Percentiles rank a stretch among this genome's conserved stretches.
Evolutionary conservation across 2,888 invertebrate genomes (phyloP).

Genomic region (Lycocerus yunnanus): DNA sequence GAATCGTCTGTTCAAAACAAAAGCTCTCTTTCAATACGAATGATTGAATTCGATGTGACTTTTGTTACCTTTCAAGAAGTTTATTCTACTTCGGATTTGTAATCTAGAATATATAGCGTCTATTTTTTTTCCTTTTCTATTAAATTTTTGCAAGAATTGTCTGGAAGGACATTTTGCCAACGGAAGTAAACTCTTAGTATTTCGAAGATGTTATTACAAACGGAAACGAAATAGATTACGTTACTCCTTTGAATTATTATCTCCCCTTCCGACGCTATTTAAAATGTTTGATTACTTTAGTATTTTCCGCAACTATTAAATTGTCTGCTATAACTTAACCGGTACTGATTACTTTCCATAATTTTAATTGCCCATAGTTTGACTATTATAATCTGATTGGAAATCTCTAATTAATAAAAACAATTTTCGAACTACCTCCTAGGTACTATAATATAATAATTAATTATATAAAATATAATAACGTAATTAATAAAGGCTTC

Average conservation of each 20-base stretch:
- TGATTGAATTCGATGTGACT: conserved; percentile 37
- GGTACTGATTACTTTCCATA: not conserved
- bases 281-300: not conserved
- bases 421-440: not conserved
- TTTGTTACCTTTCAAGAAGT: conserved; percentile 35
- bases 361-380: not conserved
- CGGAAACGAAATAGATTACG: too few species aligned
- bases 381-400: not conserved
- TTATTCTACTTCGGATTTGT: conserved; percentile 26
- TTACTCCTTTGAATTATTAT: not conserved
- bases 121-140: conserved; percentile 1
- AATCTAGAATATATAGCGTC: conserved; percentile 5
- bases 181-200: too few species aligned
- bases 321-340: not conserved
- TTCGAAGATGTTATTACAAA: too few species aligned
- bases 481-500: not conserved
- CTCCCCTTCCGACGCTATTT: too few species aligned
- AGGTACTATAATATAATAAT: not conserved
- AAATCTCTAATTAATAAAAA: not conserved
- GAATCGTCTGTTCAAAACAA: conserved; percentile 38
- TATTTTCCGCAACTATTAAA: not conserved
- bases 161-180: not conserved
- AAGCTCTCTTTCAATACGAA: conserved; percentile 32
- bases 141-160: not conserved
- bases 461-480: not conserved